Percentiles rank a stretch among this genome's conserved stretches.
phyloP scores from a whole-genome alignment of 2,797 vertebrate genomes.

The Lepidocolaptes lacrymiger region DNA sequence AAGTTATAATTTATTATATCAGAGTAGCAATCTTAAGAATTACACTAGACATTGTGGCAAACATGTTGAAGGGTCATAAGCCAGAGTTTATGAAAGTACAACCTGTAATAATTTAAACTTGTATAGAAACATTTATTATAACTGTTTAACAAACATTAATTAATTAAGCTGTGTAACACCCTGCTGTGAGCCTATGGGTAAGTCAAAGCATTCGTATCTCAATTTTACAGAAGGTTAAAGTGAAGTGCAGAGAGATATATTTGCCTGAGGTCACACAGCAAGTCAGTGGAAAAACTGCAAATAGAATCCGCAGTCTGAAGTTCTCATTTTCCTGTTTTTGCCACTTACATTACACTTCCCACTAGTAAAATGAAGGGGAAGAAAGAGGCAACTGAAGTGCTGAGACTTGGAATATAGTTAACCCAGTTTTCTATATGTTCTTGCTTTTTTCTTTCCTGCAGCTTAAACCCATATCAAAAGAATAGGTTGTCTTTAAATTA shows the following conservation, averaged over 20 bases:
- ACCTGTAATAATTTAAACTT: slow-evolving; percentile 20
- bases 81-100: slow-evolving; percentile 7
- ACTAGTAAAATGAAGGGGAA: slow-evolving; percentile 23
- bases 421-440: neutral
- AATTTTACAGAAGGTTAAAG: slow-evolving; percentile 59
- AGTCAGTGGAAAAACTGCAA: slow-evolving; percentile 50
- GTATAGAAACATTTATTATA: neutral
- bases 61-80: slow-evolving; percentile 3
- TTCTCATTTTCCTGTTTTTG: slow-evolving; percentile 47
- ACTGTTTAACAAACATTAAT: slow-evolving; percentile 48
- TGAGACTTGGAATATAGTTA: slow-evolving; percentile 36
- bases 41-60: neutral
- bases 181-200: slow-evolving; percentile 17
- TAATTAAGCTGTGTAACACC: slow-evolving; percentile 43
- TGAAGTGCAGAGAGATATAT: slow-evolving; percentile 37
- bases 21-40: neutral
- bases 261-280: slow-evolving; percentile 59
- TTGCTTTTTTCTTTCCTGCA: neutral
- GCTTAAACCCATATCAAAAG: neutral
- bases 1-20: slow-evolving; percentile 12
- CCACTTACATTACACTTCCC: slow-evolving; percentile 45
- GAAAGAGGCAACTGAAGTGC: slow-evolving; percentile 1
- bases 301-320: slow-evolving; percentile 29
- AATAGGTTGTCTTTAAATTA: neutral
- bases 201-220: slow-evolving; percentile 41